phyloP scores from a whole-genome alignment of 2,797 vertebrate genomes.

The Glossophaga mutica region DNA sequence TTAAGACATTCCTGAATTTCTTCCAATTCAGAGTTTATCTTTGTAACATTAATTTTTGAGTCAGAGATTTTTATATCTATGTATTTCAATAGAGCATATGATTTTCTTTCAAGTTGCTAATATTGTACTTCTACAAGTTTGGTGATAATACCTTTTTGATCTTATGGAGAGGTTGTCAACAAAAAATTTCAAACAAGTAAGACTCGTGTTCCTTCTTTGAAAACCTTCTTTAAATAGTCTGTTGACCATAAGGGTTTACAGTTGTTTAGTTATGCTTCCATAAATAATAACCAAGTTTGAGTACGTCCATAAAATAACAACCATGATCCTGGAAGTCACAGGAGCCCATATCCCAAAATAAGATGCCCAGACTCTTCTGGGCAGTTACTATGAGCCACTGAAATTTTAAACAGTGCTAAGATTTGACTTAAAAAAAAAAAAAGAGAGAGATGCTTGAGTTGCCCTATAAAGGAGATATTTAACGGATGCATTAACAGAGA shows the following conservation, averaged over 20 bases:
- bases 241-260: background rate
- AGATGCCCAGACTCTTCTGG: background rate
- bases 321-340: background rate
- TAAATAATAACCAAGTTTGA: background rate
- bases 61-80: background rate
- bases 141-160: background rate
- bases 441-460: background rate
- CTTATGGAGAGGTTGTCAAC: background rate
- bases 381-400: background rate
- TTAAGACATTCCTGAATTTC: background rate
- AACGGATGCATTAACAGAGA: background rate
- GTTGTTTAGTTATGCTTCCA: background rate
- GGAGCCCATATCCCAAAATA: background rate
- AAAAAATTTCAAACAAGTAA: conserved; percentile 17
- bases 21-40: background rate
- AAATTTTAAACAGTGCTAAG: background rate
- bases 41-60: background rate
- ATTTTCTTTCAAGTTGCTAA: conserved; percentile 31
- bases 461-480: background rate
- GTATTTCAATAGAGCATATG: background rate
- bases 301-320: background rate
- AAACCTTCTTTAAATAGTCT: background rate
- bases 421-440: background rate
- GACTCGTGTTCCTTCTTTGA: background rate
- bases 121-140: background rate